Evolutionary conservation across 2,888 invertebrate species (phyloP).

Genomic region (Maniola hyperantus): DNA sequence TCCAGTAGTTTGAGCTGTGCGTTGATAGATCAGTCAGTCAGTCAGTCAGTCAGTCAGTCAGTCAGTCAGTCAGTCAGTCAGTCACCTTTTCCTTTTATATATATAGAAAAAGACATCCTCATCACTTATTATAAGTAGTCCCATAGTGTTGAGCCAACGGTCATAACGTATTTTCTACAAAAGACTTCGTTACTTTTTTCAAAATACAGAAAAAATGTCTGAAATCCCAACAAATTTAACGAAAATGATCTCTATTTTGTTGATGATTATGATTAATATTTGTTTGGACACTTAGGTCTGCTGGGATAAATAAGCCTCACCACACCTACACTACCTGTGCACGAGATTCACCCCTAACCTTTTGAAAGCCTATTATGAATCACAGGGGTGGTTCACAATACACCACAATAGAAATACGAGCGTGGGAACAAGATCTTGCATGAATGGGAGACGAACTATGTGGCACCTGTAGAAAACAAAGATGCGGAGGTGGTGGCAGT

Average conservation of each 20-base stretch:
- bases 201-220: constrained; percentile 16
- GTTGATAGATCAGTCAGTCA: too few species aligned
- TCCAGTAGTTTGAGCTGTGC: too few species aligned
- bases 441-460: constrained; percentile 54
- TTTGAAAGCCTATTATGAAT: constrained; percentile 57
- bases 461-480: constrained; percentile 64
- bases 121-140: neutral
- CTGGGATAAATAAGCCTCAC: constrained; percentile 20
- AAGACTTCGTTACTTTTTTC: constrained; percentile 17
- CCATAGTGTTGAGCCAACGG: constrained; percentile 50
- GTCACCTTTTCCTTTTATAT: too few species aligned
- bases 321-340: constrained; percentile 60
- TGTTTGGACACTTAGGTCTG: neutral
- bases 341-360: constrained; percentile 67
- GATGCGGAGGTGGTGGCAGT: constrained; percentile 47
- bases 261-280: constrained; percentile 16
- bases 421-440: constrained; percentile 66
- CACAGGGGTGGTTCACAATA: constrained; percentile 65
- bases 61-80: too few species aligned
- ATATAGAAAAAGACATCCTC: constrained; percentile 6
- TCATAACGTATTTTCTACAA: constrained; percentile 62
- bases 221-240: neutral
- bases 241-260: neutral
- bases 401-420: constrained; percentile 52
- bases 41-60: too few species aligned